These are phyloP conservation scores for Nyctereutes procyonoides DNA, from an alignment of 2,113 vertebrate species.

Conservation along the genomic window DNA sequence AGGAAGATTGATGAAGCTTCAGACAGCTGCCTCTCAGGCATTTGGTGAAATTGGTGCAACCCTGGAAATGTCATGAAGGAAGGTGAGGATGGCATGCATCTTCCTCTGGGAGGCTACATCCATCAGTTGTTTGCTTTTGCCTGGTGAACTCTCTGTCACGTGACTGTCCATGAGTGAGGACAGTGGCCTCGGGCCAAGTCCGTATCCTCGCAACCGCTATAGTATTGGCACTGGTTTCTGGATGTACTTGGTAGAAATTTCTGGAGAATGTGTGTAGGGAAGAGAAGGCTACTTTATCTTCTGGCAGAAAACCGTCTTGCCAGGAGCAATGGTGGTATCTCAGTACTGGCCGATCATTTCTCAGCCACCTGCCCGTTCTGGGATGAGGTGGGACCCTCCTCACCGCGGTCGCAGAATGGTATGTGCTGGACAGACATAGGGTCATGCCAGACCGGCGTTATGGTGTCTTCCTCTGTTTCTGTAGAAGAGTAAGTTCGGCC, in stretches of 20 bases:
- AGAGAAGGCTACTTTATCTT: not conserved
- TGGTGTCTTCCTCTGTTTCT: not conserved
- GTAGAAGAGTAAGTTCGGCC: not conserved
- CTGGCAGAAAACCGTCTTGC: not conserved
- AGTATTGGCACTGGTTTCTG: not conserved
- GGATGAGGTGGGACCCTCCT: not conserved
- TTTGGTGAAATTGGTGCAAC: not conserved
- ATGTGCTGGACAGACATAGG: not conserved
- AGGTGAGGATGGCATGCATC: not conserved
- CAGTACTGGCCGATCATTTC: not conserved
- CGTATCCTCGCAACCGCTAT: not conserved
- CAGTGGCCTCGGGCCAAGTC: not conserved
- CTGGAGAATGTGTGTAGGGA: not conserved
- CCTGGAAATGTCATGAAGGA: not conserved
- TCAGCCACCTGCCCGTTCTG: not conserved
- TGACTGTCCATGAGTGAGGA: not conserved
- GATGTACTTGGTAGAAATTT: not conserved
- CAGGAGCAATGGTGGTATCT: not conserved
- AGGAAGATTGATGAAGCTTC: not conserved
- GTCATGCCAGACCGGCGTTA: not conserved
- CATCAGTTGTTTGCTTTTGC: not conserved
- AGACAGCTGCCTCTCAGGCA: not conserved
- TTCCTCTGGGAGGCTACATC: not conserved
- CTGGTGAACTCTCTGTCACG: not conserved
- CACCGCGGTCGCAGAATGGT: not conserved